These are phyloP conservation scores for Platyura marginata DNA, from an alignment of 1,140 invertebrate species.

Conservation along the genomic window DNA sequence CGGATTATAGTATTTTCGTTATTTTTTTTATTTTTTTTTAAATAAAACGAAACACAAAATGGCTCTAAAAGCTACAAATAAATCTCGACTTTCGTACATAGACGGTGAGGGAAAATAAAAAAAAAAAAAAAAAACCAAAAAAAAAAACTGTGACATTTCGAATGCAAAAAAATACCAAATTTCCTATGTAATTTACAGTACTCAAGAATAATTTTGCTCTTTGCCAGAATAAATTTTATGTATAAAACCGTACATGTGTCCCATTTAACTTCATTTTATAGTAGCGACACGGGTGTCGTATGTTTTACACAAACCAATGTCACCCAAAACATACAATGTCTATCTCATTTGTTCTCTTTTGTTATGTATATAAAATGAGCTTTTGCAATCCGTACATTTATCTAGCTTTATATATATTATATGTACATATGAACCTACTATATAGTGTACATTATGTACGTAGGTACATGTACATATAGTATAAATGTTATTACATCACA, in stretches of 20 bases:
- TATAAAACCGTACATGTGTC: neutral
- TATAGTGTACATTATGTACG: too few relatives aligned
- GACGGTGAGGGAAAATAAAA: too few relatives aligned
- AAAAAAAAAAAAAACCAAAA: neutral
- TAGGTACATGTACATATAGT: too few relatives aligned
- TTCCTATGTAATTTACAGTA: neutral
- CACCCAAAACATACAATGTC: neutral
- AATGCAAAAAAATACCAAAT: neutral
- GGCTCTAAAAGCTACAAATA: neutral
- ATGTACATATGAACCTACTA: too few relatives aligned
- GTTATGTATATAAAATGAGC: neutral
- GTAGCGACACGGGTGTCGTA: constrained; percentile 1
- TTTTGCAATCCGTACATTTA: too few relatives aligned
- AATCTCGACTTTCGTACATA: neutral
- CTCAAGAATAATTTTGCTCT: neutral
- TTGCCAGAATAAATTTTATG: neutral
- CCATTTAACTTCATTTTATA: constrained; percentile 1
- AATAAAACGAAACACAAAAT: neutral
- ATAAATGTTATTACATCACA: too few relatives aligned
- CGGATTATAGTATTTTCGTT: too few relatives aligned
- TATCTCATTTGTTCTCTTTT: neutral
- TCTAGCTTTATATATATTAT: too few relatives aligned
- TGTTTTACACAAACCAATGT: constrained; percentile 1
- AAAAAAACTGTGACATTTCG: neutral
- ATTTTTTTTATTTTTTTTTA: too few relatives aligned